These are phyloP conservation scores for Agonopterix arenella DNA, from an alignment of 2,888 invertebrate species.

Conservation along the genomic window DNA sequence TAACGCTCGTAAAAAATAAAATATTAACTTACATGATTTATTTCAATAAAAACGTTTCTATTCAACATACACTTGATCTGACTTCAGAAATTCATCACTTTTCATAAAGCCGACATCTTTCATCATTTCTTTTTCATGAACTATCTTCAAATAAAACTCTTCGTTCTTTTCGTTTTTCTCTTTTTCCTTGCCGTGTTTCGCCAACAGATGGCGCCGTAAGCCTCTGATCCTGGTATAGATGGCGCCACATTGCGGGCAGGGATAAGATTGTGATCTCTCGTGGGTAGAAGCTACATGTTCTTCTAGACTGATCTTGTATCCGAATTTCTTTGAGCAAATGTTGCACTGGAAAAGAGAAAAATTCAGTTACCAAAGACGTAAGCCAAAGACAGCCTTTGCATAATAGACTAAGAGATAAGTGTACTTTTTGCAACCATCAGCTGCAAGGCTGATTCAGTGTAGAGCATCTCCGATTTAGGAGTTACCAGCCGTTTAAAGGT, in stretches of 20 bases:
- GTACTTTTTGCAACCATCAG: too few species aligned
- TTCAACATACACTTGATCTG: background rate
- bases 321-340: conserved; percentile 58
- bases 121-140: background rate
- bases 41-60: too few species aligned
- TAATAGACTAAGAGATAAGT: too few species aligned
- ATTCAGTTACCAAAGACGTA: background rate
- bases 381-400: too few species aligned
- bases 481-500: too few species aligned
- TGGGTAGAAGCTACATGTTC: conserved; percentile 55
- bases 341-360: conserved; percentile 42
- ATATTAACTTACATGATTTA: too few species aligned
- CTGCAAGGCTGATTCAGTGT: too few species aligned
- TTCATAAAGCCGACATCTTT: background rate
- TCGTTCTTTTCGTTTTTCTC: background rate
- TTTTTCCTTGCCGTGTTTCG: conserved; percentile 33
- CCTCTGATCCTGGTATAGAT: conserved; percentile 45
- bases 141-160: conserved; percentile 1
- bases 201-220: conserved; percentile 42
- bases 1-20: too few species aligned
- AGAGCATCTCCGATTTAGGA: too few species aligned
- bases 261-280: conserved; percentile 36
- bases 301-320: conserved; percentile 55
- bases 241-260: conserved; percentile 48
- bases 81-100: background rate